Evolutionary conservation across 1,140 invertebrate genomes (phyloP), one percentile per base, ranked within the genome.

Genomic region (Tyrophagus putrescentiae): DNA sequence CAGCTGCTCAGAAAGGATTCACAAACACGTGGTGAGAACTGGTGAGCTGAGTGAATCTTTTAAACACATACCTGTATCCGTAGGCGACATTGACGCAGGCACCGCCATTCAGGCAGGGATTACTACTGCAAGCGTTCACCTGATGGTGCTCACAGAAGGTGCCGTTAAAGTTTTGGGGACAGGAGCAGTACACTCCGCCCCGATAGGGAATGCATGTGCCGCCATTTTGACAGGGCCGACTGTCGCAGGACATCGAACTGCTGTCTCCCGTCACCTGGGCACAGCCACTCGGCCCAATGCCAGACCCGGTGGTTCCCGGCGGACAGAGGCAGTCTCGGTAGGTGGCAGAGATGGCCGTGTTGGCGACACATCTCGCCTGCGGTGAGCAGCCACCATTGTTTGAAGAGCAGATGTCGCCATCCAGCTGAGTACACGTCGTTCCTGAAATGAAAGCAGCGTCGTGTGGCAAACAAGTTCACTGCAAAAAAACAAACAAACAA

Each of bases 361-460:
- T 82, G 64, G 87, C 79, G 13, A 78, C 69, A 67, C 92, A 96
- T 11, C 71, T 77, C 0, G 92, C 91, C 1, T 80, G 70, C 4
- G 81, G 81, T 75, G 88, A 82, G 68, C 92, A 96, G 0, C 84
- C 84, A 13, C 84, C 84, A 69, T 85, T 87, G 68, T 86, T 84
- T 4, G 81, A 72, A 28, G 71, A 70, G 69, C 88, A 92, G 4
- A 80, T 83, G 13, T 76, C 72, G 7, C 72, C 67, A 70, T 33
- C n/a, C n/a, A n/a, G n/a, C n/a, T n/a, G 61, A 5, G n/a, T 33
- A 62, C 64, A 60, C 29, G 21, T 31, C 5, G 29, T 52, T 39
- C 39, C 44, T 48, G 36, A 39, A 39, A 39, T 13, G 13, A 39
- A 13, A 39, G n/a, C n/a, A 13, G 13, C 13, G 31, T n/a, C n/a